Base-by-base conservation (phyloP, 2,888 invertebrate genomes). In the Nymphalis polychloros region DNA sequence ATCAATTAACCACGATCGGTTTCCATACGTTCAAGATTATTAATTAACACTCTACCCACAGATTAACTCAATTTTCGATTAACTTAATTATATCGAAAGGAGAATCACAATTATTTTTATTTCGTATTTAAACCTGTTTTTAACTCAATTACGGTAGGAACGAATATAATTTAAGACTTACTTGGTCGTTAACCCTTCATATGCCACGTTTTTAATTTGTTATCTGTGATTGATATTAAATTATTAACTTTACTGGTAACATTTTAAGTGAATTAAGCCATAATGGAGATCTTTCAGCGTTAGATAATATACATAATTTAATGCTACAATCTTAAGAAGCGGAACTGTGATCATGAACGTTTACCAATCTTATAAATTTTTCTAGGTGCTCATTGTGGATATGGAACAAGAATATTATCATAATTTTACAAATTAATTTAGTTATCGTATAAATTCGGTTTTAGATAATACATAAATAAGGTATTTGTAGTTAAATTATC, bases 11-110 rank as follows among this genome's bases (percentile, higher is more conserved):
- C 13, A 41, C 48, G 59, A 50, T 59, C 50, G 55, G 67, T 67
- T 69, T 50, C 55, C 57, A 63, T 68, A 59, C 49, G 23, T n/a
- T 59, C 49, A 65, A 70, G n/a, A 64, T 55, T 64, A 59, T 72
- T 60, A 73, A 73, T 72, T 66, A 67, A 69, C 66, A 69, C 69
- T 63, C 66, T 64, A 68, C 68, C 68, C 61, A 63, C 70, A 70
- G 63, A 68, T 72, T 72, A 70, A 63, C 49, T 63, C 62, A 53
- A 47, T 59, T 68, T 71, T 53, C 63, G 69, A 73, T 73, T 67
- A 69, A 71, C 60, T 57, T 65, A 52, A 67, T 73, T 68, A 71
- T 60, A 69, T 63, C 46, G 59, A 67, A 69, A 55, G 50, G 62
- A 59, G 59, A 69, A 63, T 55, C 50, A 59, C 59, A 65, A 70